phyloP scores from a whole-genome alignment of 1,140 invertebrate genomes.

The Drosophila erecta region DNA sequence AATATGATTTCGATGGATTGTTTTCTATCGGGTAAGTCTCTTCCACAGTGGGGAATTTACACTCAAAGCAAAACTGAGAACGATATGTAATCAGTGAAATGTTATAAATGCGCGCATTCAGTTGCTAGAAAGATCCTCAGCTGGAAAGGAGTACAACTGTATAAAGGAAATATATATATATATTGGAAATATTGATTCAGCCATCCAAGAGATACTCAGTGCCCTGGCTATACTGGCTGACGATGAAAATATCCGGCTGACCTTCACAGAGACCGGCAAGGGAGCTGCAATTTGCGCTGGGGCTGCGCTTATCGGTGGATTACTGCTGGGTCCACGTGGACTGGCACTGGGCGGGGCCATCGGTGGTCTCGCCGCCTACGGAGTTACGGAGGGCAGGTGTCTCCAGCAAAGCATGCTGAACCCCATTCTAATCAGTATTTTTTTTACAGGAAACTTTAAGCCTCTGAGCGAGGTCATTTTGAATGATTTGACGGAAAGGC shows the following conservation, averaged over 20 bases:
- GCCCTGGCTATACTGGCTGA: slow-evolving; percentile 9
- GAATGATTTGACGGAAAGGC: slow-evolving; percentile 15
- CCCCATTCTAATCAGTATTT: background rate
- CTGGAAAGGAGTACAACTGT: background rate
- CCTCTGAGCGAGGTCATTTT: slow-evolving; percentile 18
- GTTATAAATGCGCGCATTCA: too few species aligned
- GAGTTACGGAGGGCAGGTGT: slow-evolving; percentile 9
- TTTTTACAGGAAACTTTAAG: slow-evolving; percentile 22
- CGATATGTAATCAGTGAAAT: too few species aligned
- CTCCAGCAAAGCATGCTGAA: background rate
- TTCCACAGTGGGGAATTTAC: background rate
- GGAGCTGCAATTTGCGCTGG: slow-evolving; percentile 16
- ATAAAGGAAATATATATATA: background rate
- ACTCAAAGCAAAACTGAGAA: background rate
- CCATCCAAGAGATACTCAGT: background rate
- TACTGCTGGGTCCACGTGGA: slow-evolving; percentile 10
- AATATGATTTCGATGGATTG: background rate
- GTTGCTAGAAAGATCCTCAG: slow-evolving; percentile 1
- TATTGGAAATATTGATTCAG: too few species aligned
- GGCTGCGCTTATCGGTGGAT: slow-evolving; percentile 7
- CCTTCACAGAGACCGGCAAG: slow-evolving; percentile 7
- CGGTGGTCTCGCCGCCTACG: slow-evolving; percentile 6
- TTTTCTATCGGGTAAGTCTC: background rate
- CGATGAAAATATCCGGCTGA: slow-evolving; percentile 8
- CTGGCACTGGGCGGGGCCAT: slow-evolving; percentile 15